Base-by-base conservation (phyloP, 2,888 invertebrate species). In the Caradrina kadenii region DNA sequence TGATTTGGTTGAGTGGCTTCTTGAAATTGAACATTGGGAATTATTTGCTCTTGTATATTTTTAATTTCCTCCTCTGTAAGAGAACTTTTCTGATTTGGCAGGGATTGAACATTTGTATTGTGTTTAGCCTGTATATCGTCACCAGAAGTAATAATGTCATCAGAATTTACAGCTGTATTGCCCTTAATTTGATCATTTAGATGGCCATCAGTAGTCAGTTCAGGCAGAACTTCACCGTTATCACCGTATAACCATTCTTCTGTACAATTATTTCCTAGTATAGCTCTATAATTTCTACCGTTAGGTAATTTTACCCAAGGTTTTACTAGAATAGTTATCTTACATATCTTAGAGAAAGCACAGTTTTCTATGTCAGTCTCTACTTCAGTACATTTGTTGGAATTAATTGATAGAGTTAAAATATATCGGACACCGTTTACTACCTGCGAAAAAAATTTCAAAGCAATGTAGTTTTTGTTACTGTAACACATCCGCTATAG, bases 191-290 rank as follows among this genome's bases (percentile, higher is more conserved):
- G 86, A 39, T 59, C 88, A 68, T 86, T 89, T 78, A 72, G 87
- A 35, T 59, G 88, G 69, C 86, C 86, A 31, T 81, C 73, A 48
- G 86, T 73, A 26, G 76, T 22, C 55, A 73, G 76, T 50, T 81
- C 84, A 22, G 86, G 76, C 67, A 90, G 73, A 35, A 90, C 85
- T 87, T 93, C 92, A 48, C 93, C 93, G 71, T 93, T 88, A 68
- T 93, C 93, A 45, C 92, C 93, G 84, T 93, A 96, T 73, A 91
- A 90, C 95, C 96, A 96, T 61, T 96, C 92, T 59, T 93, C 90
- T 1, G 97, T 97, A 86, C 97, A 97, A 85, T 97, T 97, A 81
- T 97, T 97, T 31, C 96, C 92, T 59, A 96, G 89, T 68, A 97
- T 94, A 17, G 96, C 95, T 85, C 97, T 96, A 56, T 96, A 96